Conservation (phyloP, 35 echinoderm and acorn worm genomes). For the Acanthaster planci region DNA sequence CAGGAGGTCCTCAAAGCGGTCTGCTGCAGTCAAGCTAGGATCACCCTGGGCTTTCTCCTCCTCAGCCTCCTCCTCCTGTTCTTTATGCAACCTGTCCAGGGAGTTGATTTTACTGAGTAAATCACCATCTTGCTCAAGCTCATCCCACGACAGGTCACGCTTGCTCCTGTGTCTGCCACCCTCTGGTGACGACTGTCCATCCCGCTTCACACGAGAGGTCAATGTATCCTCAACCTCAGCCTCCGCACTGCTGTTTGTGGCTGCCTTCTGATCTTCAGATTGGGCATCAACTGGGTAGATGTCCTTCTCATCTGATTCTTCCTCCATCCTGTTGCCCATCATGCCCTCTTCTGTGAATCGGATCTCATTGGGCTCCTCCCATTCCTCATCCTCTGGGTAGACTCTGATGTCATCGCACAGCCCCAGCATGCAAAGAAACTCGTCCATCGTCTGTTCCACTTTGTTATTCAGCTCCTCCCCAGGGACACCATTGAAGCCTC, state of each 20-base stretch:
- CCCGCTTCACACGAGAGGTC: neutral
- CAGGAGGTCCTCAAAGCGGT: conserved; percentile 3
- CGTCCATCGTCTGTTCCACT: conserved; percentile 7
- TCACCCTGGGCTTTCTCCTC: neutral
- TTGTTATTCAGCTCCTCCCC: neutral
- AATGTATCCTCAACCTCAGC: neutral
- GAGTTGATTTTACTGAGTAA: neutral
- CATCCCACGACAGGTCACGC: conserved; percentile 15
- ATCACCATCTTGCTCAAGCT: neutral
- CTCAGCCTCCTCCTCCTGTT: neutral
- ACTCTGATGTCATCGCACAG: neutral
- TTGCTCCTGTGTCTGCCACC: conserved; percentile 13
- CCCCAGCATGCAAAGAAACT: conserved; percentile 4
- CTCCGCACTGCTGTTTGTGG: neutral
- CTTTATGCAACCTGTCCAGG: neutral
- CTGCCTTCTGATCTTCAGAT: neutral
- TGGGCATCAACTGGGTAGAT: neutral
- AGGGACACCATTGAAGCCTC: neutral
- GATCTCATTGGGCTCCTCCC: neutral
- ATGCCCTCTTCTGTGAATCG: conserved; percentile 13
- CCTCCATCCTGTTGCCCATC: neutral
- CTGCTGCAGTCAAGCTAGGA: neutral
- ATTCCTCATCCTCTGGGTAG: neutral
- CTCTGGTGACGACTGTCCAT: neutral
- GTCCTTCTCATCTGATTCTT: neutral